These are phyloP conservation scores for Trichopria drosophilae DNA, from an alignment of 2,888 invertebrate species.

Conservation along the genomic window DNA sequence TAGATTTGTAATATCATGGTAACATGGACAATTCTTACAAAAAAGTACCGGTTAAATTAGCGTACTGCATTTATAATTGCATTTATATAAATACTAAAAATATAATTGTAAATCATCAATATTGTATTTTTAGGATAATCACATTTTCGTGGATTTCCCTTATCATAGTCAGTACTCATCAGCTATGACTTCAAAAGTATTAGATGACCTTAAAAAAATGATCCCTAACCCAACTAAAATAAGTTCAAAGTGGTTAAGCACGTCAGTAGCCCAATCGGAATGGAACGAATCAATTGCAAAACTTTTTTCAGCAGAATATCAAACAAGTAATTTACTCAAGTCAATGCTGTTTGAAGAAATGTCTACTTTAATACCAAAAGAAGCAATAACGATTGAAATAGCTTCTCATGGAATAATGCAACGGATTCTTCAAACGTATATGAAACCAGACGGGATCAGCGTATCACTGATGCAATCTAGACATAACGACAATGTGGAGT, in stretches of 20 bases:
- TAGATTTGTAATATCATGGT: background rate
- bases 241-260: constrained; percentile 80
- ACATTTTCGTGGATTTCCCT: constrained; percentile 84
- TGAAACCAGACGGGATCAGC: constrained; percentile 62
- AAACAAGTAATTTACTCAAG: constrained; percentile 80
- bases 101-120: no score
- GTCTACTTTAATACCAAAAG: constrained; percentile 73
- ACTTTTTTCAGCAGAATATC: constrained; percentile 82
- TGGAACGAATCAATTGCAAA: constrained; percentile 72
- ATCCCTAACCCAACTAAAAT: constrained; percentile 70
- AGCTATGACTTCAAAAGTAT: constrained; percentile 70
- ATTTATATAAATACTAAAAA: no score
- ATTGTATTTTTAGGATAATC: constrained; percentile 62
- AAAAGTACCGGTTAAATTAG: no score
- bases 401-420: constrained; percentile 73
- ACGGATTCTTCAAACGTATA: constrained; percentile 66
- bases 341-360: constrained; percentile 78
- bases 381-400: constrained; percentile 82
- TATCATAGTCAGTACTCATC: constrained; percentile 86
- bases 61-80: no score
- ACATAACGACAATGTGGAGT: constrained; percentile 59
- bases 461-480: constrained; percentile 66
- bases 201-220: constrained; percentile 67
- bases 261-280: constrained; percentile 72
- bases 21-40: background rate